phyloP scores from a whole-genome alignment of 2,797 vertebrate genomes.

The Lycodopsis pacificus region DNA sequence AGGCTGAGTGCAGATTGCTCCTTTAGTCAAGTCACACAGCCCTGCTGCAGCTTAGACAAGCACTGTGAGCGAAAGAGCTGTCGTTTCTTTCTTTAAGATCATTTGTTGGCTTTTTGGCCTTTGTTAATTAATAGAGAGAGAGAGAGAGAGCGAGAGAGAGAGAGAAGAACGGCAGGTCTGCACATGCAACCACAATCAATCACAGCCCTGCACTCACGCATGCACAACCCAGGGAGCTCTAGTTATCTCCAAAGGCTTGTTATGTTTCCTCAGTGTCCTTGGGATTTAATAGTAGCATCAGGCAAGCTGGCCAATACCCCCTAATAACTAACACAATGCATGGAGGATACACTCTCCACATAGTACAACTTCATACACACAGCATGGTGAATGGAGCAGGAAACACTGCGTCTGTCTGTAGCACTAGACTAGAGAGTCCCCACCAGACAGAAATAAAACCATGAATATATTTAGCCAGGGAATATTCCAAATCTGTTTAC shows the following conservation, averaged over 20 bases:
- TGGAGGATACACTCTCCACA: slow-evolving; percentile 1
- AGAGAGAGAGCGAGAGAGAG: background rate
- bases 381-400: background rate
- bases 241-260: slow-evolving; percentile 71
- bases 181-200: slow-evolving; percentile 49
- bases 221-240: slow-evolving; percentile 26
- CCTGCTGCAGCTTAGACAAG: slow-evolving; percentile 21
- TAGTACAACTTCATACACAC: slow-evolving; percentile 27
- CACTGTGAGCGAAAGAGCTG: slow-evolving; percentile 25
- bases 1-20: slow-evolving; percentile 31
- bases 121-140: background rate
- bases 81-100: background rate
- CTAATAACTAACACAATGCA: slow-evolving; percentile 46
- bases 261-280: slow-evolving; percentile 71
- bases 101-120: background rate
- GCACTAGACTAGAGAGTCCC: slow-evolving; percentile 7
- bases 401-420: slow-evolving; percentile 6
- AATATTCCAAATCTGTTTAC: slow-evolving; percentile 51
- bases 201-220: background rate
- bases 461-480: slow-evolving; percentile 54
- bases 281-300: slow-evolving; percentile 63
- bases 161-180: background rate
- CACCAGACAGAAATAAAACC: slow-evolving; percentile 40
- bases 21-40: slow-evolving; percentile 29
- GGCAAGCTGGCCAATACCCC: slow-evolving; percentile 36